Conservation (phyloP, 1,140 invertebrate genomes). For the Octopus sinensis region DNA sequence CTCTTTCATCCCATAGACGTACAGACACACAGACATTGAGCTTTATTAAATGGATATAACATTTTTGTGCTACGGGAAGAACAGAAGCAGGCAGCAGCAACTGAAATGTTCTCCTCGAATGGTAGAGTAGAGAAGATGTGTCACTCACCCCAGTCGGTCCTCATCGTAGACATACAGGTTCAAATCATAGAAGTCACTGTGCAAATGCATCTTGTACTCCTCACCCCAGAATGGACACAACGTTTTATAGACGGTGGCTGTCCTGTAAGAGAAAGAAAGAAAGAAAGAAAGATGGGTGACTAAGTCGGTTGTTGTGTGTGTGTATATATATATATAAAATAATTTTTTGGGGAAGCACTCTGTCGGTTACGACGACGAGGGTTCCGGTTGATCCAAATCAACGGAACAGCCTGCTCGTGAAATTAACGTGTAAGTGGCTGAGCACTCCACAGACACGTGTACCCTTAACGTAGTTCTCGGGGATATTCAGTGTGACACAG, state of each 20-base stretch:
- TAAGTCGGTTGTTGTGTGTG: no score
- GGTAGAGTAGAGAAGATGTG: neutral
- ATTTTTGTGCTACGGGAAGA: neutral
- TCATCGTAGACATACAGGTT: constrained; percentile 41
- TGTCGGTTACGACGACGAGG: no score
- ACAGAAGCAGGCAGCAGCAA: neutral
- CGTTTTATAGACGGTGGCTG: constrained; percentile 39
- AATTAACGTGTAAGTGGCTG: no score
- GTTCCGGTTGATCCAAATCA: no score
- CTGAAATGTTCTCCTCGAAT: neutral
- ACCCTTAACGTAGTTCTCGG: no score
- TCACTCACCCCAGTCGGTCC: constrained; percentile 37
- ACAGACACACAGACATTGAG: no score
- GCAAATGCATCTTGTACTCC: constrained; percentile 39
- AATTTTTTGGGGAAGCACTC: no score
- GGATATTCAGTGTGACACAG: no score
- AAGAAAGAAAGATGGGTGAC: neutral
- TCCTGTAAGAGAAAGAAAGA: constrained; percentile 26
- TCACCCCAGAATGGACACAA: constrained; percentile 40
- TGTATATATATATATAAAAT: no score
- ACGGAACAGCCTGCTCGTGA: no score
- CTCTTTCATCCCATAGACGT: no score
- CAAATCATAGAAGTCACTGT: constrained; percentile 34
- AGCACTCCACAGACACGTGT: no score
- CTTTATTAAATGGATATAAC: neutral